Percentiles rank a stretch among this genome's conserved stretches.
Evolutionary conservation across 2,113 vertebrate species (phyloP).

Genomic region (Monopterus albus): DNA sequence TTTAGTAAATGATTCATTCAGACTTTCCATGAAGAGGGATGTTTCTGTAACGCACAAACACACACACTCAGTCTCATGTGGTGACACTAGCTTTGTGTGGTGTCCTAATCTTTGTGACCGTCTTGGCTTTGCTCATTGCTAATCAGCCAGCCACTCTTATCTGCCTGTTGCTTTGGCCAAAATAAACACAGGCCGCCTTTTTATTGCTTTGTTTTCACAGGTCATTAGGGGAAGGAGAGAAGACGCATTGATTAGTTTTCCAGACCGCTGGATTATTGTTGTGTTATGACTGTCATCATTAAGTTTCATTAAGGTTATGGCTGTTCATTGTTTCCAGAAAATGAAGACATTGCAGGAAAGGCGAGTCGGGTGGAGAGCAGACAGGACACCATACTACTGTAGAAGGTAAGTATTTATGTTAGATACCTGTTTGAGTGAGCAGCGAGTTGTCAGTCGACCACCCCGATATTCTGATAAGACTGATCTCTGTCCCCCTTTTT

Average conservation of each 20-base stretch:
- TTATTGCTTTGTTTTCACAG: constrained; percentile 83
- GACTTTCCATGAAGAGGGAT: not conserved
- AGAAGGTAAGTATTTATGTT: constrained; percentile 37
- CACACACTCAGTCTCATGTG: constrained; percentile 40
- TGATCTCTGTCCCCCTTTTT: constrained; percentile 21
- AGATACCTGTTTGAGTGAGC: constrained; percentile 18
- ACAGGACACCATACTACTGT: constrained; percentile 6
- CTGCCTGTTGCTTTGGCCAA: constrained; percentile 80
- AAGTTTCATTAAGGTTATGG: constrained; percentile 78
- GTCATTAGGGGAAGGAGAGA: constrained; percentile 77
- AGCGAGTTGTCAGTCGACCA: not conserved
- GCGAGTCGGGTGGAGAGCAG: constrained; percentile 26
- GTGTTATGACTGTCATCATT: constrained; percentile 82
- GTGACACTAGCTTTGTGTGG: constrained; percentile 46
- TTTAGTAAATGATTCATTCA: not conserved
- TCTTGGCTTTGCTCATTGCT: constrained; percentile 68
- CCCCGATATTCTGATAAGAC: constrained; percentile 7
- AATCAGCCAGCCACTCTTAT: constrained; percentile 79
- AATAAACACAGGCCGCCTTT: constrained; percentile 81
- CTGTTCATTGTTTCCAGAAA: constrained; percentile 72
- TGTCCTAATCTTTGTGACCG: constrained; percentile 59
- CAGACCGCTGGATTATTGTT: constrained; percentile 74
- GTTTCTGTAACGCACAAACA: constrained; percentile 26
- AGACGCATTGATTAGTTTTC: constrained; percentile 81
- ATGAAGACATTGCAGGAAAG: constrained; percentile 68